Percentiles rank a stretch among this genome's conserved stretches.
Conservation (phyloP, 2,888 invertebrate species). For the Lysandra bellargus region DNA sequence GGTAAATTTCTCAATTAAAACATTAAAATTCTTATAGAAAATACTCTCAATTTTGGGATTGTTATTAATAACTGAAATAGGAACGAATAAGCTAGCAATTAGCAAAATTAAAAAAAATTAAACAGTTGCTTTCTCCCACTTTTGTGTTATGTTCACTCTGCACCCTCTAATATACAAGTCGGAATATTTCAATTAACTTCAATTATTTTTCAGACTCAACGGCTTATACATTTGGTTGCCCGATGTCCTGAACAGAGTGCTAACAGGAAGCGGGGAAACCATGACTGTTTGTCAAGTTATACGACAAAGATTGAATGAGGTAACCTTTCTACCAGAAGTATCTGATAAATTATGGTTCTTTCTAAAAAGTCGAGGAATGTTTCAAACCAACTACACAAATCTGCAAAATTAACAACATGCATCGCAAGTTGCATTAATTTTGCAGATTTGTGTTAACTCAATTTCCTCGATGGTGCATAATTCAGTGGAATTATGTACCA, state of each 20-base stretch:
- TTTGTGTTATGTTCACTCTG: no score
- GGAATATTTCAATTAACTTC: not conserved
- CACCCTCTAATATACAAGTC: not conserved
- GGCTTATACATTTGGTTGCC: conserved; percentile 82
- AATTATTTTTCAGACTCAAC: conserved; percentile 64
- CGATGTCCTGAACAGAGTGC: conserved; percentile 78
- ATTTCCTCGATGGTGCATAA: no score
- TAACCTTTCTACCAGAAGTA: not conserved
- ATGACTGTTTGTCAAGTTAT: conserved; percentile 67
- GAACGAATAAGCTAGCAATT: no score
- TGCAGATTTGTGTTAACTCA: no score
- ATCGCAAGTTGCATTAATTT: no score
- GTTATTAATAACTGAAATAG: not conserved
- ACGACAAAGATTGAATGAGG: conserved; percentile 58
- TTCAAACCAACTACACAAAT: no score
- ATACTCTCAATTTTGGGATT: not conserved
- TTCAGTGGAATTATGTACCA: no score
- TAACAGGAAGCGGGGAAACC: conserved; percentile 52
- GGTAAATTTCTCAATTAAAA: conserved; percentile 3
- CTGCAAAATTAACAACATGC: no score
- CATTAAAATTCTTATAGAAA: not conserved
- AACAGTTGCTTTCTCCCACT: no score
- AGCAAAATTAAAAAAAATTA: no score
- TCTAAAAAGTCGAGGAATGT: no score
- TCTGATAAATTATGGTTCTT: no score